Evolutionary conservation across 1,140 invertebrate genomes (phyloP), one percentile per base, ranked within the genome.

Genomic region (Pogonognathellus flavescens): DNA sequence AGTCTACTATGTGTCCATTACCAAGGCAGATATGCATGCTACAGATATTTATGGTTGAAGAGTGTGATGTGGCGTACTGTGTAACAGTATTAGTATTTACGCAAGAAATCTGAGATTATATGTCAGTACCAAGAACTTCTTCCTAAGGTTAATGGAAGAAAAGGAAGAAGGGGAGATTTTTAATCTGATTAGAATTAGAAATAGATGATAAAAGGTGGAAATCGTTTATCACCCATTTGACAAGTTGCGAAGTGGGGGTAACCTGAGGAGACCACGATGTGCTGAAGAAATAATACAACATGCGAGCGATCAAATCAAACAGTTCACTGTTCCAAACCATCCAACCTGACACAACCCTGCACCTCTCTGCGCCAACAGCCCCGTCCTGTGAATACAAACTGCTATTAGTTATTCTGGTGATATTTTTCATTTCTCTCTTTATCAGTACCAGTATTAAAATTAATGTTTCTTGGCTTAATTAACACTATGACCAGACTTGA

Each of bases 141-240:
- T 41, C 31, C 31, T 59, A 57, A 87, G 86, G 86, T 87, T 87
- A 83, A 87, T 85, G 59, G 86, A 84, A 84, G 70, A 80, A 80
- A 41, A 57, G 81, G 50, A 70, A 22, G 72, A 50, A 81, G 70
- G 82, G 60, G 62, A 85, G 80, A 87, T 83, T 87, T 85, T 76
- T 83, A 87, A 87, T 87, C 87, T 87, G 87, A 87, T 87, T 86
- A 86, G 87, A 88, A 88, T 88, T 88, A 88, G 87, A 88, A 86
- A 88, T 86, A 86, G 85, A 87, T 87, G 82, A 87, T 84, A 86
- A 87, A 87, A 86, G 81, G 55, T 81, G 85, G 82, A 72, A 82
- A 88, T 88, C 87, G 87, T 88, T 88, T 88, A 88, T 88, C 87
- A 88, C 85, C 52, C 66, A 80, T 86, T 88, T 88, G 87, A 88